Evolutionary conservation across 2,113 vertebrate species (phyloP), one percentile per base, ranked within the genome.

Genomic region (Brachirus orientalis): DNA sequence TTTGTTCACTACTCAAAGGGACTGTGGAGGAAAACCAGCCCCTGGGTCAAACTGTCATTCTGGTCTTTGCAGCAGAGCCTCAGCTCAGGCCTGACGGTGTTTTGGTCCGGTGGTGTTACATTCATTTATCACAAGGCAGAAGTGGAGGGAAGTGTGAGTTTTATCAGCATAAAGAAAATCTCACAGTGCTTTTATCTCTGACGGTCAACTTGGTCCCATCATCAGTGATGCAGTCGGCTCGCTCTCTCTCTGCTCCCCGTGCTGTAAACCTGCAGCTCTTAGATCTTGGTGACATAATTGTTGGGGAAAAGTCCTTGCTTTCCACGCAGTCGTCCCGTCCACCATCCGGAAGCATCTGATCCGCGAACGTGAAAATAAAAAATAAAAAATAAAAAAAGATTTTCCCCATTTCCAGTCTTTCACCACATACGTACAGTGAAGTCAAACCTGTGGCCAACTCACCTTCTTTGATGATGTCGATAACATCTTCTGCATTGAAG

Each of bases 231-330:
- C 47, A 62, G n/a, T n/a, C n/a, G n/a, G 75, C 64, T 11, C 72
- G 54, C 48, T 14, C 48, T 48, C 46, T 11, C 19, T 6, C 56
- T 52, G 19, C 56, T 83, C 68, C 55, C 22, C 14, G 50, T 33
- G 51, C 45, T 62, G 41, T n/a, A 40, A 51, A 46, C 89, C 43
- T 2, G 65, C 71, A 72, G 77, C 80, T 73, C 37, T 77, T 93
- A 98, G 84, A 99, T 94, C 90, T 99, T 99, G 73, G 92, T 93
- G 86, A 99, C 97, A 0, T 99, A 99, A 87, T 99, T 99, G 92
- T 98, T 99, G 62, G 98, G 98, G 86, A 99, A 99, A 35, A 99
- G 94, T 65, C 98, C 98, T 86, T 99, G 96, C 65, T 99, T 99
- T 60, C 96, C 96, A 67, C 98, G 94, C 52, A 99, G 92, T 84